Conservation (phyloP, 35 echinoderm and acorn worm genomes). For the Stichopus chloronotus region DNA sequence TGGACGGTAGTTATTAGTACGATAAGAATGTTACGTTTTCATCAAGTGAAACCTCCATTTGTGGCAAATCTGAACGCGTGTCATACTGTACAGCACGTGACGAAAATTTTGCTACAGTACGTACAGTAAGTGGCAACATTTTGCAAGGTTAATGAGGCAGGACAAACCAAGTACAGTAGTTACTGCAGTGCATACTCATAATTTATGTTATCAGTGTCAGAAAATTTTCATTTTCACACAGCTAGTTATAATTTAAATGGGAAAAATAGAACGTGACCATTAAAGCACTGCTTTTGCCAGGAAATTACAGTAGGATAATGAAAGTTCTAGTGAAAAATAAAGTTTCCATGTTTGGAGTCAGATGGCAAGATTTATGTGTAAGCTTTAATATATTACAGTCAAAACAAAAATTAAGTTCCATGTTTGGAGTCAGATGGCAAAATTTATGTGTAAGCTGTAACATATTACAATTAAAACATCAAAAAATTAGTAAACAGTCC, state of each 20-base stretch:
- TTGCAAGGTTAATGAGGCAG: slow-evolving; percentile 23
- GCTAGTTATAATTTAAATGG: slow-evolving; percentile 11
- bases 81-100: background rate
- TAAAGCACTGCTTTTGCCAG: background rate
- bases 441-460: background rate
- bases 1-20: background rate
- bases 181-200: background rate
- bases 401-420: slow-evolving; percentile 3
- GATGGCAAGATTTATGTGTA: background rate
- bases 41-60: background rate
- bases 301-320: background rate
- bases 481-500: background rate
- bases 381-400: background rate
- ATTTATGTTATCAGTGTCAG: background rate
- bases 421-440: background rate
- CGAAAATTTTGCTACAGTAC: slow-evolving; percentile 7
- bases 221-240: background rate
- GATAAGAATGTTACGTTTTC: background rate
- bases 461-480: background rate
- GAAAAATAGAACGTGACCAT: background rate
- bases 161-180: background rate
- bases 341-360: background rate
- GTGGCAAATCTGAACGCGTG: background rate
- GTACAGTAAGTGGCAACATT: background rate
- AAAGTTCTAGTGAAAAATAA: background rate